phyloP scores from a whole-genome alignment of 1,140 invertebrate species.

The Centruroides sculpturatus region DNA sequence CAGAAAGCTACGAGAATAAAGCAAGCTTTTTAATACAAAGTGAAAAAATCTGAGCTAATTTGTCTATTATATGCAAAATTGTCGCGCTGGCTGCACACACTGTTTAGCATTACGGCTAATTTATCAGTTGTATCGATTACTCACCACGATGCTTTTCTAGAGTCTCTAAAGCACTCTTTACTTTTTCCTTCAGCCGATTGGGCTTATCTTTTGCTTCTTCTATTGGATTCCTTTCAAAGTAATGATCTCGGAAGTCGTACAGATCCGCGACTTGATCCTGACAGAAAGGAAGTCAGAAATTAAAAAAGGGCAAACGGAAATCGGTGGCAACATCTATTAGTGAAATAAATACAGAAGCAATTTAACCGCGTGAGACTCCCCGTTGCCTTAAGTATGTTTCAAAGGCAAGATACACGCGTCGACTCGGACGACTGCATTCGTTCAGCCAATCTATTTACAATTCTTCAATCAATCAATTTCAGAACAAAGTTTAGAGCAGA shows the following conservation, averaged over 20 bases:
- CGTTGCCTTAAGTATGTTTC: too few species aligned
- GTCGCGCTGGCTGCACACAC: too few species aligned
- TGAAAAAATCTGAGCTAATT: neutral
- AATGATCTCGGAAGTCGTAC: conserved; percentile 56
- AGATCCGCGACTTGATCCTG: conserved; percentile 48
- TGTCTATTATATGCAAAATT: neutral
- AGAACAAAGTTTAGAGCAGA: too few species aligned
- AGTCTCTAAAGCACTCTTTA: conserved; percentile 43
- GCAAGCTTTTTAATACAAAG: neutral
- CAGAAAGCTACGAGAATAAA: conserved; percentile 12
- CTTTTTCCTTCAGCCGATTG: conserved; percentile 45
- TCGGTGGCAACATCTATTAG: too few species aligned
- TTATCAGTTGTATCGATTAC: neutral
- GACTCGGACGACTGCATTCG: too few species aligned
- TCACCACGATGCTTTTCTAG: conserved; percentile 53
- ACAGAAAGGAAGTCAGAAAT: conserved; percentile 19
- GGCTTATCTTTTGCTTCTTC: conserved; percentile 50
- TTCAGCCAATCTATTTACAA: too few species aligned
- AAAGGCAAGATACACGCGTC: too few species aligned
- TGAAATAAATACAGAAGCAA: too few species aligned
- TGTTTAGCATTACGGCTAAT: too few species aligned
- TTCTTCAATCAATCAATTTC: too few species aligned
- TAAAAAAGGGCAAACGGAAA: too few species aligned
- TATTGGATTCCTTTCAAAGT: conserved; percentile 56
- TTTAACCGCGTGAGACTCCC: too few species aligned